A percentile compares a stretch with the other conserved stretches of the same genome.
These are phyloP conservation scores for Isaurus tuberculatus DNA, from an alignment of 92 coral and sea anemone genomes.

Conservation along the genomic window DNA sequence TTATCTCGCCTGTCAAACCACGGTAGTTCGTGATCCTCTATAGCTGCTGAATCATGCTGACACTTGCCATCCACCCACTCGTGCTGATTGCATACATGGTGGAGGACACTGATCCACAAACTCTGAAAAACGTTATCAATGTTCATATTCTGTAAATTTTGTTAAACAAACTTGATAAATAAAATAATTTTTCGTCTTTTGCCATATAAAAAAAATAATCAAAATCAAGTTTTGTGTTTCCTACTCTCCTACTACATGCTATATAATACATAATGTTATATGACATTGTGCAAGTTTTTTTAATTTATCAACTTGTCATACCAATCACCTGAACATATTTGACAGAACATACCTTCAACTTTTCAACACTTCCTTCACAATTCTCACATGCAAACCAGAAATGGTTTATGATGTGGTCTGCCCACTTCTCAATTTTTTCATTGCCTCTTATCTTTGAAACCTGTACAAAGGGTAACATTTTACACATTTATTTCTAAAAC, in stretches of 20 bases:
- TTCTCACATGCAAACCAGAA: constrained; percentile 39
- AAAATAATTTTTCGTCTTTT: background rate
- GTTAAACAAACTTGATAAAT: background rate
- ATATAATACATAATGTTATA: background rate
- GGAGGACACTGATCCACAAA: constrained; percentile 20
- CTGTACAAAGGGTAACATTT: background rate
- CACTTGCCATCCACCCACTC: constrained; percentile 27
- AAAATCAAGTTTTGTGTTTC: background rate
- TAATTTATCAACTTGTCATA: background rate
- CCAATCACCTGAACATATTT: background rate
- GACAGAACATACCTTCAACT: constrained; percentile 26
- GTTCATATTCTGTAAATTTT: background rate
- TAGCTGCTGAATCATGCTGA: background rate
- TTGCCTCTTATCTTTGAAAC: constrained; percentile 36
- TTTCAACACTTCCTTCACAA: constrained; percentile 36
- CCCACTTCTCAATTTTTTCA: constrained; percentile 29
- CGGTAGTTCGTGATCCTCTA: background rate
- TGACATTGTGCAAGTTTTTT: background rate
- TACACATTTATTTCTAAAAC: background rate
- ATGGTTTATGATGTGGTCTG: constrained; percentile 36
- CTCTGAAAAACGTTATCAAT: background rate
- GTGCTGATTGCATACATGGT: constrained; percentile 7
- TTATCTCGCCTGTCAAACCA: constrained; percentile 24
- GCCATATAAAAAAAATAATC: background rate
- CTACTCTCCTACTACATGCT: background rate